phyloP scores from a whole-genome alignment of 2,888 invertebrate genomes.

The Drosophila barbarae region DNA sequence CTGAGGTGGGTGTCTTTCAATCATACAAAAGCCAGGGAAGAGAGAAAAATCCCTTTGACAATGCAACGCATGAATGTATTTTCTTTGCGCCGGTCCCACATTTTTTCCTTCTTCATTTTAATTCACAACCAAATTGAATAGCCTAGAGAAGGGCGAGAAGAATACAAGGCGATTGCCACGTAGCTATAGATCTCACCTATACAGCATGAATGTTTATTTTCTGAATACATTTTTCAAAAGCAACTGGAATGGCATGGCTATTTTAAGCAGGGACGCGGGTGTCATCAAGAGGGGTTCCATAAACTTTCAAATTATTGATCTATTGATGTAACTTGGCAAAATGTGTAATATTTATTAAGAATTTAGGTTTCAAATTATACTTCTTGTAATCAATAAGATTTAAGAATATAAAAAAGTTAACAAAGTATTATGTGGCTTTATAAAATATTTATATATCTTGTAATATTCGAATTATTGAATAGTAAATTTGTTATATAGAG shows the following conservation, averaged over 20 bases:
- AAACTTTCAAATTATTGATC: not conserved
- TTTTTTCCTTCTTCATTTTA: slow-evolving; percentile 48
- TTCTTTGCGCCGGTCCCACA: slow-evolving; percentile 32
- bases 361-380: not conserved
- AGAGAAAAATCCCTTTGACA: slow-evolving; percentile 65
- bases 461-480: too few relatives aligned
- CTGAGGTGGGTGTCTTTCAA: slow-evolving; percentile 18
- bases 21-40: slow-evolving; percentile 44
- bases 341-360: not conserved
- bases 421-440: too few relatives aligned
- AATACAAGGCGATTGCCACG: slow-evolving; percentile 57
- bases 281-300: not conserved
- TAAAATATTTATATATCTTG: too few relatives aligned
- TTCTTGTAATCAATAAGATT: not conserved
- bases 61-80: slow-evolving; percentile 61
- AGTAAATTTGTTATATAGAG: not conserved
- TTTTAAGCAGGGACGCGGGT: slow-evolving; percentile 1
- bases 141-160: slow-evolving; percentile 45
- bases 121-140: slow-evolving; percentile 69
- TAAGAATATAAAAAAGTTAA: too few relatives aligned
- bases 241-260: slow-evolving; percentile 59
- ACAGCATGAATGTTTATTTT: slow-evolving; percentile 29
- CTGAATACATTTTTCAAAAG: slow-evolving; percentile 49
- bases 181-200: slow-evolving; percentile 57
- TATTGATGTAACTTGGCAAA: not conserved